Conservation (phyloP, 2,113 vertebrate genomes). For the Pseudorhombus dupliciocellatus region DNA sequence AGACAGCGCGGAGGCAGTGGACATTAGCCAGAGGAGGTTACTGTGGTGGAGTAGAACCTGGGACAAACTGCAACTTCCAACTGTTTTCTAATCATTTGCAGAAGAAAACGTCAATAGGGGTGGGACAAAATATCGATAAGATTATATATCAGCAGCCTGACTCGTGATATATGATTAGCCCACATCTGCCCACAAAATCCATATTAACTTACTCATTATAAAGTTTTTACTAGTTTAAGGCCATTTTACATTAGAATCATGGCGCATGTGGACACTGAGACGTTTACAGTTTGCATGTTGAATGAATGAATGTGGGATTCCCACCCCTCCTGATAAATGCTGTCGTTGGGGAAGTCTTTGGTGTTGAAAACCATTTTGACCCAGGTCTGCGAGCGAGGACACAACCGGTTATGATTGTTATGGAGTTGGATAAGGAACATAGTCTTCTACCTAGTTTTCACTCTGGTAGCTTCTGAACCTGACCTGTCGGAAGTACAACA, state of each 20-base stretch:
- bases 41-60: slow-evolving; percentile 42
- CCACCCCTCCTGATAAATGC: background rate
- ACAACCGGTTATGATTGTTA: slow-evolving; percentile 60
- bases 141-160: too few species aligned
- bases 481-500: slow-evolving; percentile 78
- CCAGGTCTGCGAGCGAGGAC: slow-evolving; percentile 47
- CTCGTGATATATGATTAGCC: too few species aligned
- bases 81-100: slow-evolving; percentile 1
- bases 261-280: too few species aligned
- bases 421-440: slow-evolving; percentile 51
- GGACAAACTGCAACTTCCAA: slow-evolving; percentile 55
- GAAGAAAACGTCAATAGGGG: background rate
- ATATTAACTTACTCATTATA: too few species aligned
- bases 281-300: too few species aligned
- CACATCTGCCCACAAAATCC: too few species aligned
- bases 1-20: background rate
- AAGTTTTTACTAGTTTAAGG: too few species aligned
- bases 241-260: too few species aligned
- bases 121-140: too few species aligned
- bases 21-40: slow-evolving; percentile 56
- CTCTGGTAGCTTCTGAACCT: slow-evolving; percentile 74
- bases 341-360: background rate
- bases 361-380: slow-evolving; percentile 44
- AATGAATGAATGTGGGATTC: background rate
- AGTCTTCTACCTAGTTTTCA: slow-evolving; percentile 78